These are phyloP conservation scores for Ctenopoma kingsleyae DNA, from an alignment of 2,797 vertebrate species.

Conservation along the genomic window DNA sequence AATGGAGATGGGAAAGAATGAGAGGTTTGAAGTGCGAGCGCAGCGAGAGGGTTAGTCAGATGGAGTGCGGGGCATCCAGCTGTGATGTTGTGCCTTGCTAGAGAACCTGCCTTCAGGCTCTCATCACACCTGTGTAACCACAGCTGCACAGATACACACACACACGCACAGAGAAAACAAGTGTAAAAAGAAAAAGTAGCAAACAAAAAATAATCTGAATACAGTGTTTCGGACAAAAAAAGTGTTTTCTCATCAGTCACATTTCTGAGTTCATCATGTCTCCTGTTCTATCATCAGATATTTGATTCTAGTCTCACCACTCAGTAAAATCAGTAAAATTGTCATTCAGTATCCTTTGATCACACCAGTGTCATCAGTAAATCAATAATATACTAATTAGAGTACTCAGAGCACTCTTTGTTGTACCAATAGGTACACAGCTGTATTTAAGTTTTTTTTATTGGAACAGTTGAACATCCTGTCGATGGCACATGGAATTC, in stretches of 20 bases:
- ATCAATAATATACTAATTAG: constrained; percentile 2
- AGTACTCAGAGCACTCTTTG: constrained; percentile 3
- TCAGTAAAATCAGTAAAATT: not conserved
- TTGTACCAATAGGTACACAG: not conserved
- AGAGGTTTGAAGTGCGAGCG: constrained; percentile 66
- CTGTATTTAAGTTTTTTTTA: constrained; percentile 2
- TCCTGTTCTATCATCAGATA: not conserved
- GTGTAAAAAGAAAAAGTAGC: constrained; percentile 22
- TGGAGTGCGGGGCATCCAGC: constrained; percentile 77
- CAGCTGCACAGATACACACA: constrained; percentile 58
- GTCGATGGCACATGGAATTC: not conserved
- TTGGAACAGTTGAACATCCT: not conserved
- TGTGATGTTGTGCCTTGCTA: constrained; percentile 71
- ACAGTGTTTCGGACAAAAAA: too few relatives aligned
- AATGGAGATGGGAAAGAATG: constrained; percentile 64
- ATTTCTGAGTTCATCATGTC: constrained; percentile 8
- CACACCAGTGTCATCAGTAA: constrained; percentile 5
- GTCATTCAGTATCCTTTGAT: constrained; percentile 8
- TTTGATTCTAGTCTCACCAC: constrained; percentile 1
- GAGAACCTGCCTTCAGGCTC: constrained; percentile 70
- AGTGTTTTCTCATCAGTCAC: constrained; percentile 3
- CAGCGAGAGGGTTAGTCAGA: constrained; percentile 67
- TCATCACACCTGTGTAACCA: constrained; percentile 77
- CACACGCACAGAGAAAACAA: constrained; percentile 16
- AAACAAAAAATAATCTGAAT: constrained; percentile 30